Base-by-base conservation (phyloP, 2,113 vertebrate species). In the Tringa solitaria region DNA sequence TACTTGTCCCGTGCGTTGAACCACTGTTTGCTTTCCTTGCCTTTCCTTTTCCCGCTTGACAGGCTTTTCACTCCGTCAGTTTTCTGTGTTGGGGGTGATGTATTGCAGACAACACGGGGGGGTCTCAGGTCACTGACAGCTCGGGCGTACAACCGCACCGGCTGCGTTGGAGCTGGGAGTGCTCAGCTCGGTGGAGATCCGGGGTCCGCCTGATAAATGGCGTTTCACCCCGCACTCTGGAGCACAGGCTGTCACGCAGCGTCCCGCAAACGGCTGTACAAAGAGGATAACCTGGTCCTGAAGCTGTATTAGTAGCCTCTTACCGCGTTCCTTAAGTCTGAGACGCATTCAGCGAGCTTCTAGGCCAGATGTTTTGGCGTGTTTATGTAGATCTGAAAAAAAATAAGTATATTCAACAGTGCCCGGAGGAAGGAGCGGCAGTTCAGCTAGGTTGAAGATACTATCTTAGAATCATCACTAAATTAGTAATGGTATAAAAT, bases 401-500 rank as follows among this genome's bases (percentile, higher is more conserved):
- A 57, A 53, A 12, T 28, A 14, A 53, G 14, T 28, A 14, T 45
- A 33, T 77, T 90, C 48, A 48, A 0, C 0, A 0, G 10, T 45
- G n/a, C 22, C 41, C 45, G 35, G 54, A 86, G 50, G 41, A 67
- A 50, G 35, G n/a, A 88, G n/a, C 28, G 22, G 83, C 54, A 84
- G 39, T 41, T 74, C 50, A 70, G 21, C 39, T 75, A n/a, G 8
- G 60, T 68, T 61, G 35, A 57, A 67, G 43, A 20, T 26, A 7
- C 2, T 67, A 30, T 37, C 45, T 59, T 48, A 73, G 50, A 65
- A 35, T 69, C 72, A n/a, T 12, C 60, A 20, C 28, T 65, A 50
- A 88, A 41, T 14, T 61, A 69, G 10, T 54, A 30, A 39, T 15
- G 23, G 26, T 84, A 8, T 81, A 17, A 79, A 93, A 48, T 22